Evolutionary conservation across 1,140 invertebrate species (phyloP), one percentile per base, ranked within the genome.

Genomic region (Xylocopa sonorina): DNA sequence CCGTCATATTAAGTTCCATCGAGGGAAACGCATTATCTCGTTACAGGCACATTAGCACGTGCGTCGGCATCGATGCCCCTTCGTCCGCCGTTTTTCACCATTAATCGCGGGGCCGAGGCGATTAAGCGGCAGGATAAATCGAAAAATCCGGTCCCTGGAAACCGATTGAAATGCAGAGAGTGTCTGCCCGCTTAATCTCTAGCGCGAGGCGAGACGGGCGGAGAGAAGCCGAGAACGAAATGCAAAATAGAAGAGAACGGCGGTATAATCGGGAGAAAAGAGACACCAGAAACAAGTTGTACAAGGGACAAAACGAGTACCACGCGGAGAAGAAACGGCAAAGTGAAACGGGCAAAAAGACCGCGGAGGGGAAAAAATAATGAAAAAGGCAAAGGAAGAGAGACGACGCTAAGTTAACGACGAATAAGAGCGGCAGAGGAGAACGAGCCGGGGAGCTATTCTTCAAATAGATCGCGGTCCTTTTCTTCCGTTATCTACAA

Each of bases 131-230:
- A n/a, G 63, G 12, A 67, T 34, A 58, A 68, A 68, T 57, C 18
- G 18, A 3, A 57, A 21, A n/a, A n/a, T 2, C 24, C n/a, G 10
- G 29, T 66, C 38, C 14, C 38, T 32, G 51, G 16, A 21, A 57
- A 46, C 38, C 41, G n/a, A 76, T 68, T 68, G 74, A 68, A 53
- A 74, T 53, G 46, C 58, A 68, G 16, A 24, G n/a, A 27, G 12
- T n/a, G 27, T 58, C 51, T 58, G 16, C 41, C n/a, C 32, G 51
- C 41, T 38, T 68, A 46, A 48, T 16, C 6, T 57, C 53, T 12
- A 14, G 53, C 27, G 57, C 32, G 41, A 27, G n/a, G 41, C 29
- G 29, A 16, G 14, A 32, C n/a, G 10, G n/a, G n/a, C n/a, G 29
- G 7, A 5, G 12, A 24, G 4, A 43, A 62, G 41, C 16, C 9